Conservation (phyloP, 2,888 invertebrate genomes). For the Standfussiana lucernea region DNA sequence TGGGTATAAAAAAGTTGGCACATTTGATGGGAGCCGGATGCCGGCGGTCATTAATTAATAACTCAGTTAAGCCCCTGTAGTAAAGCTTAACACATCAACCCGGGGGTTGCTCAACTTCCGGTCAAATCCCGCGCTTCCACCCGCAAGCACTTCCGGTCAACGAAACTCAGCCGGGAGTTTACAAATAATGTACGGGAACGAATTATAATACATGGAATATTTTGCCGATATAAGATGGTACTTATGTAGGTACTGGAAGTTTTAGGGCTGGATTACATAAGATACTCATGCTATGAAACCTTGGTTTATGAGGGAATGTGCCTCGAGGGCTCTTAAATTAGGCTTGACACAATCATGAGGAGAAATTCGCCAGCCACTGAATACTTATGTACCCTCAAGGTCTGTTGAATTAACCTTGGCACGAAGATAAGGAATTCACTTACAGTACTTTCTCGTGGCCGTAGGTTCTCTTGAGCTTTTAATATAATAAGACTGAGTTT, state of each 20-base stretch:
- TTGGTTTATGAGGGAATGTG: constrained; percentile 62
- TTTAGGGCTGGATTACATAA: constrained; percentile 57
- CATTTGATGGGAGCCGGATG: constrained; percentile 80
- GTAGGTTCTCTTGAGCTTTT: constrained; percentile 42
- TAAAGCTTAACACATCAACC: constrained; percentile 87
- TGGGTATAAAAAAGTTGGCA: constrained; percentile 68
- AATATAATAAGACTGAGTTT: constrained; percentile 14
- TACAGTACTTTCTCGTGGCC: constrained; percentile 59
- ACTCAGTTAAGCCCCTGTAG: constrained; percentile 85
- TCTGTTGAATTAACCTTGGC: constrained; percentile 66
- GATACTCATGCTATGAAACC: constrained; percentile 57
- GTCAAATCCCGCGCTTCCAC: constrained; percentile 86
- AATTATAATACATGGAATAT: constrained; percentile 58
- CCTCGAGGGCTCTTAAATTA: constrained; percentile 70
- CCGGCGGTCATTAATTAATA: constrained; percentile 87
- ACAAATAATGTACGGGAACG: constrained; percentile 69
- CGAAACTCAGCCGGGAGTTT: constrained; percentile 81
- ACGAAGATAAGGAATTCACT: constrained; percentile 68
- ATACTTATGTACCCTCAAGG: constrained; percentile 66
- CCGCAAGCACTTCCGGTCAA: constrained; percentile 86
- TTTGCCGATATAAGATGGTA: constrained; percentile 57
- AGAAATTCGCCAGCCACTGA: constrained; percentile 67
- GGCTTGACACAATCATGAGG: constrained; percentile 69
- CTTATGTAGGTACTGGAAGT: constrained; percentile 23
- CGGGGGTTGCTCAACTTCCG: constrained; percentile 85